A percentile compares a stretch with the other conserved stretches of the same genome.
These are phyloP conservation scores for Ceratotherium simum DNA, from an alignment of 2,113 vertebrate genomes.

Conservation along the genomic window DNA sequence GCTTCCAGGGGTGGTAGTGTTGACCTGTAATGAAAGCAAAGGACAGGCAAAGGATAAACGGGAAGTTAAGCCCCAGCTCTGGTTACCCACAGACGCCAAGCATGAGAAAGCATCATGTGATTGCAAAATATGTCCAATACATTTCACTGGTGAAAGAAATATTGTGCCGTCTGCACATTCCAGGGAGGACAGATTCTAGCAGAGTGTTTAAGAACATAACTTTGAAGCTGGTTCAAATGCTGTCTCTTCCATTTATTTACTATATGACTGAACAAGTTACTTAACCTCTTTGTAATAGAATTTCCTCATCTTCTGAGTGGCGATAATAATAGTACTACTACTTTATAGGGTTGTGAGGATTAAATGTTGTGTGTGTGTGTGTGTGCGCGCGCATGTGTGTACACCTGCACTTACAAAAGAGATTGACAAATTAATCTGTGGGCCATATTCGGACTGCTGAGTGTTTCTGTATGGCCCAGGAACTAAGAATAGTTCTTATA, in stretches of 20 bases:
- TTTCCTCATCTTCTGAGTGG: background rate
- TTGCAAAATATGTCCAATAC: background rate
- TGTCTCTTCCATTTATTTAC: background rate
- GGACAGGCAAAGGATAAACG: background rate
- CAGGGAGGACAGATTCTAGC: background rate
- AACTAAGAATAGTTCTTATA: background rate
- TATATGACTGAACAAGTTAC: background rate
- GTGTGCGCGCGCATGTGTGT: background rate
- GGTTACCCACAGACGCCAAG: background rate
- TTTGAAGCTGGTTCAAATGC: background rate
- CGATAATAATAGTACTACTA: background rate
- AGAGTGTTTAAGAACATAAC: background rate
- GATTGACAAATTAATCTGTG: background rate
- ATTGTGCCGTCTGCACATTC: background rate
- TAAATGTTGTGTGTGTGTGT: background rate
- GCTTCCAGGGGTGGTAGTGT: background rate
- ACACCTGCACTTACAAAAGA: background rate
- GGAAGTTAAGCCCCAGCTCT: background rate
- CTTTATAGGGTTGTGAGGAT: background rate
- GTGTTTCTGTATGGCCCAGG: background rate
- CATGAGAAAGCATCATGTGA: background rate
- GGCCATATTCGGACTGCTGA: background rate
- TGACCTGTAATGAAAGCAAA: background rate
- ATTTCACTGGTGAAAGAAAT: background rate
- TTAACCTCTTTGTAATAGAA: background rate